Evolutionary conservation across 2,113 vertebrate genomes (phyloP), one percentile per base, ranked within the genome.

Genomic region (Megalops atlanticus): DNA sequence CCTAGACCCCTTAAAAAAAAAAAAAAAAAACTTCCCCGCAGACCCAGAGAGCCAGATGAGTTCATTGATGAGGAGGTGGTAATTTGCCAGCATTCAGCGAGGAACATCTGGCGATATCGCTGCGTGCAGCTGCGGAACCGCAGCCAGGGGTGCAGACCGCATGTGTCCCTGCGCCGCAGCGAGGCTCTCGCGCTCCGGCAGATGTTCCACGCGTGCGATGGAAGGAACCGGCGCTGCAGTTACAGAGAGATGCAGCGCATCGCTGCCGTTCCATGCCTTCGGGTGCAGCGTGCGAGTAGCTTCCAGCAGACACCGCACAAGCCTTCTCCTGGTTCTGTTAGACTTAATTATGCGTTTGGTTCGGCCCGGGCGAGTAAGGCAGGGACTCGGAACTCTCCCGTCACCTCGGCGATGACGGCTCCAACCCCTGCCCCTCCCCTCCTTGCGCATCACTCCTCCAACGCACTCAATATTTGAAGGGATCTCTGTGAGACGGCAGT

Each of bases 401-500:
- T 64, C 7, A 64, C 58, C n/a, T n/a, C 12, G 58, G n/a, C 31
- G 14, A 6, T 10, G 43, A 10, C 7, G 58, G 31, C 58, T 10
- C 21, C 58, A 64, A 1, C 15, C 33, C 31, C 41, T 45, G 7
- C 27, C 18, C 58, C 24, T 21, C 35, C 18, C 33, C 8, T 27
- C 49, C 24, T 33, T 16, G 14, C 40, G 7, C 8, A n/a, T 58
- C 52, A 58, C 18, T 58, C 52, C 12, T 64, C 11, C 24, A 10
- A n/a, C n/a, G 24, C n/a, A 24, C 24, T 24, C 27, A 31, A 24
- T 27, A 94, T 95, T 95, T 95, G 94, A 93, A 90, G 89, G 92
- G 80, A 89, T 94, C 89, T 94, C 92, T 89, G 89, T 92, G 92
- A 92, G 90, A 88, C 94, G 94, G 94, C 94, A 95, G 94, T 95